Conservation (phyloP, 2,113 vertebrate genomes). For the Gymnogyps californianus region DNA sequence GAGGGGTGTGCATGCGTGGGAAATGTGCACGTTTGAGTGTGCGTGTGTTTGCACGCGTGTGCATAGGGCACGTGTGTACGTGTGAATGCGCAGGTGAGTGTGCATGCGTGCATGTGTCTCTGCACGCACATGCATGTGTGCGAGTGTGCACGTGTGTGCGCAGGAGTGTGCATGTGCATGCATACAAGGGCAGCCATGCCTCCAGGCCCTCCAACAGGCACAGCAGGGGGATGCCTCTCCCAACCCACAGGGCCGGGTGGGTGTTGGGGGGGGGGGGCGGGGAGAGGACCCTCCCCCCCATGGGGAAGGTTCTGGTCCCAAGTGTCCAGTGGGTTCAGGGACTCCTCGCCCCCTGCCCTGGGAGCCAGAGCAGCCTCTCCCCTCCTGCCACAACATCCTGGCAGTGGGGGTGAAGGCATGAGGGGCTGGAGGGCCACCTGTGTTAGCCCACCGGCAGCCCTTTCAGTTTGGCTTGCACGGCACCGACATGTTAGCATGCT, state of each 20-base stretch:
- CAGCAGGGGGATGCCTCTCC: not conserved
- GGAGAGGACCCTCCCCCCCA: too few species aligned
- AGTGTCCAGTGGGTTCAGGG: not conserved
- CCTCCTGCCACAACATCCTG: not conserved
- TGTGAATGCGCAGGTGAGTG: not conserved
- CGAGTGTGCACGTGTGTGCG: not conserved
- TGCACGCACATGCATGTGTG: not conserved
- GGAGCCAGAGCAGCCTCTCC: not conserved
- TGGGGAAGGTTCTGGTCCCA: not conserved
- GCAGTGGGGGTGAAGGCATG: not conserved
- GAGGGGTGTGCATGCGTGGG: not conserved
- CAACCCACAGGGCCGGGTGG: rapidly evolving
- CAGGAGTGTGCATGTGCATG: too few species aligned
- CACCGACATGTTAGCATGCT: rapidly evolving
- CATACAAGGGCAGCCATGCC: rapidly evolving
- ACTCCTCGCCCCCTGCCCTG: too few species aligned
- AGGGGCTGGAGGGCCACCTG: not conserved
- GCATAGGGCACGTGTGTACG: too few species aligned
- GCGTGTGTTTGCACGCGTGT: too few species aligned
- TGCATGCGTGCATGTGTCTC: not conserved
- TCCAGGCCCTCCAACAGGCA: rapidly evolving
- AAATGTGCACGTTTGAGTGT: not conserved
- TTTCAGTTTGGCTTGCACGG: rapidly evolving
- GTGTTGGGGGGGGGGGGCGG: too few species aligned
- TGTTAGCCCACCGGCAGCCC: not conserved